These are phyloP conservation scores for Willowsia nigromaculata DNA, from an alignment of 2,888 invertebrate species.

Conservation along the genomic window DNA sequence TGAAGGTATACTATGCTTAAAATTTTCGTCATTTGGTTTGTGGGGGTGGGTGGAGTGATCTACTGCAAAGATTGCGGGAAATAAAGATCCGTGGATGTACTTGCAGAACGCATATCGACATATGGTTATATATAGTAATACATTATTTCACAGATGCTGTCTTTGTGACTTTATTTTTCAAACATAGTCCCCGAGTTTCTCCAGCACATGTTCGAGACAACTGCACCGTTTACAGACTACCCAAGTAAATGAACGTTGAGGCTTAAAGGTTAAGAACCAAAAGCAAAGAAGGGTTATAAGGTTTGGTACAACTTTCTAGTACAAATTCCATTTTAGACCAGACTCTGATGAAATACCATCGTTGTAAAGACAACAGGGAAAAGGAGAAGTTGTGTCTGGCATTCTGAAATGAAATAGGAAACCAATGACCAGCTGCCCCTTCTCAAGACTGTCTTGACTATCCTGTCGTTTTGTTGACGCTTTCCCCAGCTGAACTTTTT, in stretches of 20 bases:
- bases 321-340: not conserved
- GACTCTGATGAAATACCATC: not conserved
- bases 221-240: conserved; percentile 3
- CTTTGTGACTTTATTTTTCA: conserved; percentile 39
- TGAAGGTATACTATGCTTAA: too few relatives aligned
- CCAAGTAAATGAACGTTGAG: not conserved
- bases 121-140: not conserved
- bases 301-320: not conserved
- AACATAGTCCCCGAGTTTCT: not conserved
- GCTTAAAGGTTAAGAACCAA: conserved; percentile 39
- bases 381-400: not conserved
- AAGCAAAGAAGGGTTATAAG: not conserved
- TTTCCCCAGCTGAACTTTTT: conserved; percentile 37
- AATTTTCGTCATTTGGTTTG: too few relatives aligned
- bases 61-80: too few relatives aligned
- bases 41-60: too few relatives aligned
- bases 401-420: conserved; percentile 5
- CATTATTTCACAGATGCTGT: not conserved
- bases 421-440: conserved; percentile 29
- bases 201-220: not conserved
- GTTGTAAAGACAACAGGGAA: not conserved
- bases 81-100: too few relatives aligned
- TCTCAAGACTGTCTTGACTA: not conserved
- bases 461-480: not conserved
- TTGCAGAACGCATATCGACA: not conserved